Conservation (phyloP, 1,140 invertebrate genomes). For the Homarus americanus region DNA sequence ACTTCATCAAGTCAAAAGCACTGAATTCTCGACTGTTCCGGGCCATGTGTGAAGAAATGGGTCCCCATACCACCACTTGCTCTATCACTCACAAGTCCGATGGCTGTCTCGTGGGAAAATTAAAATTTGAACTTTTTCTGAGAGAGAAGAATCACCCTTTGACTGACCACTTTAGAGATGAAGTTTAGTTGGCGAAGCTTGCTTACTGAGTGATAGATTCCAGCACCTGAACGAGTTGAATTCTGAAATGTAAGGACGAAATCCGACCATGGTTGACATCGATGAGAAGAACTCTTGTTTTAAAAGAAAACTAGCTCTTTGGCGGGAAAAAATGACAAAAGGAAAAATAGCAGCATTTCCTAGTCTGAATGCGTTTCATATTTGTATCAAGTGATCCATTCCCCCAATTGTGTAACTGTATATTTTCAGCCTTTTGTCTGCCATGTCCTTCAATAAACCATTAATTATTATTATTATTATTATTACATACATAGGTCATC, state of each 20-base stretch:
- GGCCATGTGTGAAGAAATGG: too few relatives aligned
- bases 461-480: too few relatives aligned
- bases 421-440: too few relatives aligned
- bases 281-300: slow-evolving; percentile 25
- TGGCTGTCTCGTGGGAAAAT: slow-evolving; percentile 36
- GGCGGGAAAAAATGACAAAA: too few relatives aligned
- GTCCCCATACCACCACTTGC: too few relatives aligned
- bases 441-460: too few relatives aligned
- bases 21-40: slow-evolving; percentile 33
- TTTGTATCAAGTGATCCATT: too few relatives aligned
- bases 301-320: too few relatives aligned
- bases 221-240: slow-evolving; percentile 35
- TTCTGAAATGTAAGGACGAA: not conserved
- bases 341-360: too few relatives aligned
- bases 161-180: slow-evolving; percentile 33
- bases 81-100: slow-evolving; percentile 35
- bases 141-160: not conserved
- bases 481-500: too few relatives aligned
- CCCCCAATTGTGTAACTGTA: too few relatives aligned
- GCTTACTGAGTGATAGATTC: not conserved
- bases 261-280: slow-evolving; percentile 22
- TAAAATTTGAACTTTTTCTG: not conserved
- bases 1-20: slow-evolving; percentile 17
- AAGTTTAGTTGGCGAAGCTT: slow-evolving; percentile 24
- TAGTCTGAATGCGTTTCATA: too few relatives aligned